Conservation (phyloP, 2,888 invertebrate species). For the Rhodophaea formosa region DNA sequence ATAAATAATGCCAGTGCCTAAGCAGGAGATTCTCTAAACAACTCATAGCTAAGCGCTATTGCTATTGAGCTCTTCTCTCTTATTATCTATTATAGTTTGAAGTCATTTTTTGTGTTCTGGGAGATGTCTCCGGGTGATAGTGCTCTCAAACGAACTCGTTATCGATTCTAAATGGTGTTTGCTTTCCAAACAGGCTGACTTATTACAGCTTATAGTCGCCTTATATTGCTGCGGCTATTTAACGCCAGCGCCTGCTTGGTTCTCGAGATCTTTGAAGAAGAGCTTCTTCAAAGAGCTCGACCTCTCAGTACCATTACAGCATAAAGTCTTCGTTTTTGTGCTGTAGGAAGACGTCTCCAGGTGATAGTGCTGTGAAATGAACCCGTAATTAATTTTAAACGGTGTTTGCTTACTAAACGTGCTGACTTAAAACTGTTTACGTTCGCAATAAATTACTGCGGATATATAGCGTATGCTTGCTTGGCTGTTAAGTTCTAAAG, state of each 20-base stretch:
- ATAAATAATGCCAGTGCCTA: no score
- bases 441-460: background rate
- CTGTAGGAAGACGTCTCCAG: constrained; percentile 3
- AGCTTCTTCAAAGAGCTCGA: no score
- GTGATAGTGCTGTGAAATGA: no score
- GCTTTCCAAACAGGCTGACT: constrained; percentile 5
- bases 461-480: background rate
- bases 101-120: background rate
- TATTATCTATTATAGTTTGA: background rate
- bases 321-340: background rate
- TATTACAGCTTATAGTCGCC: no score
- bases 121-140: constrained; percentile 5
- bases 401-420: no score
- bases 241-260: no score
- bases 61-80: background rate
- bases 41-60: no score
- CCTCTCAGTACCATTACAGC: background rate
- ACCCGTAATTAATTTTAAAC: no score
- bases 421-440: no score
- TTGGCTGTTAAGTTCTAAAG: no score
- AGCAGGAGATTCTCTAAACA: no score
- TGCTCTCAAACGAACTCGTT: constrained; percentile 8
- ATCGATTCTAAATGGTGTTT: constrained; percentile 11
- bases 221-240: background rate
- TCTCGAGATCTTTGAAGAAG: no score